Base-by-base conservation (phyloP, 2,113 vertebrate genomes). In the Oreocharis arfaki region DNA sequence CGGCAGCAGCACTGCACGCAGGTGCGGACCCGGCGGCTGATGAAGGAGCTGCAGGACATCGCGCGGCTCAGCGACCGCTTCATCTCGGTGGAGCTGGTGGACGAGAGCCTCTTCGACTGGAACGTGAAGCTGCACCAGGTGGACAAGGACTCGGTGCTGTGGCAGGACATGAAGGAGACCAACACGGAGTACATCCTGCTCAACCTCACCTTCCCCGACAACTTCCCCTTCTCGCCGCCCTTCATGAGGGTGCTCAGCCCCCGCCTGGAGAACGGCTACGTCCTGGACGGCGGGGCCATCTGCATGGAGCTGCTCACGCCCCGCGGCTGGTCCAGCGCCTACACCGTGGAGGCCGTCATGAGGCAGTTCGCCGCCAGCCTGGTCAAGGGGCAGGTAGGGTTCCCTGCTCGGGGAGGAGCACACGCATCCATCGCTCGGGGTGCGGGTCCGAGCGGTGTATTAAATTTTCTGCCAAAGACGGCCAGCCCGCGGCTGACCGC, bases 151-250 rank as follows among this genome's bases (percentile, higher is more conserved):
- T 99, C 99, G 68, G 99, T 99, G 97, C 99, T 99, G 97, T 99
- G 99, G 99, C 99, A 99, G 99, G 99, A 99, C 99, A 99, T 99
- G 99, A 99, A 99, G 98, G 99, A 99, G 97, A 99, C 99, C 93
- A 99, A 99, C 98, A 99, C 99, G 81, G 99, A 99, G 98, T 99
- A 97, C 98, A 99, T 99, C 92, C 97, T 99, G 94, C 99, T 99
- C 93, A 99, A 99, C 97, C 99, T 99, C 98, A 99, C 99, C 97
- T 99, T 99, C 97, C 99, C 99, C 44, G 99, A 99, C 92, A 99
- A 99, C 98, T 99, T 99, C 97, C 99, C 99, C 92, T 99, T 99
- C 98, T 99, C 99, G 61, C 99, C 99, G 63, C 99, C 99, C 63
- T 99, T 99, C 98, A 99, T 99, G 99, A 98, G 99, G 67, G 99